Percentiles rank a stretch among this genome's conserved stretches.
Evolutionary conservation across 2,797 vertebrate genomes (phyloP).

Genomic region (Sciaenops ocellatus): DNA sequence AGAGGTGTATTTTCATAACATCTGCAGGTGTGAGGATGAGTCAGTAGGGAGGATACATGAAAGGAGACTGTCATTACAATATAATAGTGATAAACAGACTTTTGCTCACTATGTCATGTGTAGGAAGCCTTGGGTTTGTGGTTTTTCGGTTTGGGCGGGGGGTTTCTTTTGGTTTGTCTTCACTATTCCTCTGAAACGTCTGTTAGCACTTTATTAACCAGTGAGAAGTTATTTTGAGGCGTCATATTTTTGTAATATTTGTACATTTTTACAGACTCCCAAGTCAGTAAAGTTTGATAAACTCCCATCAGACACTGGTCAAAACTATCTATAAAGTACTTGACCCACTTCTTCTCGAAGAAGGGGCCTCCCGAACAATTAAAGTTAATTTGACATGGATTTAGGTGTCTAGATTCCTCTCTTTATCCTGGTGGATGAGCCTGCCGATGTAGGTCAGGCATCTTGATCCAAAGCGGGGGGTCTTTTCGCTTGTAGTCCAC

Average conservation of each 20-base stretch:
- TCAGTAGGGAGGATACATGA: neutral
- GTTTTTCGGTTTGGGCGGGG: neutral
- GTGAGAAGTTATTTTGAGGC: neutral
- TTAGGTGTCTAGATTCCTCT: slow-evolving; percentile 46
- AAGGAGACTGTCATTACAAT: neutral
- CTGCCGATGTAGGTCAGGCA: slow-evolving; percentile 41
- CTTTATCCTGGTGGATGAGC: slow-evolving; percentile 47
- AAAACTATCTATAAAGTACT: slow-evolving; percentile 1
- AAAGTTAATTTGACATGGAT: slow-evolving; percentile 51
- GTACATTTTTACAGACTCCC: neutral
- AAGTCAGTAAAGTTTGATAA: slow-evolving; percentile 8
- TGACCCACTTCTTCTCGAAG: slow-evolving; percentile 32
- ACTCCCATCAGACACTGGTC: neutral
- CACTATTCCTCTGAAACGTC: neutral
- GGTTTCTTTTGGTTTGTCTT: neutral
- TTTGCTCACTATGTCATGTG: neutral
- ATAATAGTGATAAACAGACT: too few species aligned
- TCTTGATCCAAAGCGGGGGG: slow-evolving; percentile 32
- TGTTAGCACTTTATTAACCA: neutral
- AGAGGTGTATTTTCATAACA: neutral
- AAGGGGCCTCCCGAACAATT: slow-evolving; percentile 20
- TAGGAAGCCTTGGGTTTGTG: neutral
- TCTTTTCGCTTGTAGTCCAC: neutral
- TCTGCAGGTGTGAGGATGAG: neutral
- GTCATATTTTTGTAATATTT: neutral